Base-by-base conservation (phyloP, 2,113 vertebrate species). In the Kryptolebias marmoratus region DNA sequence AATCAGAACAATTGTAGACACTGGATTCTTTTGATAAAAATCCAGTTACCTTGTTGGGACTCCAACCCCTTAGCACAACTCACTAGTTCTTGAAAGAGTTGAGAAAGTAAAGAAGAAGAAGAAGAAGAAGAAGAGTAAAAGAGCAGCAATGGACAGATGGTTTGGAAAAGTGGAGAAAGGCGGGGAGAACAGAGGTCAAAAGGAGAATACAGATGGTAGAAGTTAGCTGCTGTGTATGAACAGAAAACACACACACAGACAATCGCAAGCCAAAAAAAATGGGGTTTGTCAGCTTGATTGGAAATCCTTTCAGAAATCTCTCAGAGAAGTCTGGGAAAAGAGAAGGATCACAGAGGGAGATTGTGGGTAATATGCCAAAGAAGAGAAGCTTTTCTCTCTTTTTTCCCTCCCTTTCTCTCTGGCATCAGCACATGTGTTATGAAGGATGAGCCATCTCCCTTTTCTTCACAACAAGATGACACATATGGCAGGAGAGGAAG, bases 341-440 rank as follows among this genome's bases (percentile, higher is more conserved):
- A 72, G 71, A 56, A 9, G 65, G 64, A 83, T 89, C 84, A 83
- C 75, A 85, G 82, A 57, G 65, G 77, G 71, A 74, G 52, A 42
- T 42, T 1, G n/a, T 81, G 71, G 81, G 76, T 81, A 73, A 71
- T 64, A 71, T 80, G 88, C 87, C 85, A 86, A 67, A 31, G 70
- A 81, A 72, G 67, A 57, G 11, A 84, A 81, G 75, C 75, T 90
- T 92, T 86, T 87, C 68, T 11, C 4, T 10, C 6, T 18, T 10
- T 42, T 1, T 49, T 22, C 22, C 22, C 22, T 22, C 22, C 32
- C 18, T 50, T 3, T 50, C n/a, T 53, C 50, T 79, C 64, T 52
- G 47, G 62, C 28, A 66, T 92, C 87, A 91, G 91, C 88, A 83
- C 78, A 82, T 81, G 80, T 84, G 77, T 75, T 79, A 64, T 62